phyloP scores from a whole-genome alignment of 2,888 invertebrate genomes.

The Stenurella melanura region DNA sequence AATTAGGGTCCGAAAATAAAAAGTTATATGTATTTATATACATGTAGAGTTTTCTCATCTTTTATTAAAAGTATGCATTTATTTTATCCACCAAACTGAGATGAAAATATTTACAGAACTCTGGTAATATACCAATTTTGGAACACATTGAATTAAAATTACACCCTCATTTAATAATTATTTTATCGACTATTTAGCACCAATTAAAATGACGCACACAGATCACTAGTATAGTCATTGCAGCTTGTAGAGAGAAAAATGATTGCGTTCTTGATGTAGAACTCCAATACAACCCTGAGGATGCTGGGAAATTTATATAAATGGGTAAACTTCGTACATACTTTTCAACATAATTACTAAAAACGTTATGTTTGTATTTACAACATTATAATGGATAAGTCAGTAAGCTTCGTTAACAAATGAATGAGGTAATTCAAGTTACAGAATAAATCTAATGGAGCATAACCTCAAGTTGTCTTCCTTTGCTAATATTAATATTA shows the following conservation, averaged over 20 bases:
- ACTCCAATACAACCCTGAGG: slow-evolving; percentile 63
- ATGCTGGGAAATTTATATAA: slow-evolving; percentile 49
- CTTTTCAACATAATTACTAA: slow-evolving; percentile 17
- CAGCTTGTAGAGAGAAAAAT: slow-evolving; percentile 68
- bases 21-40: slow-evolving; percentile 1
- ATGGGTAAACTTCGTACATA: slow-evolving; percentile 33
- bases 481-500: too few species aligned
- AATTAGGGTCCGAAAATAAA: background rate
- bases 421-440: too few species aligned
- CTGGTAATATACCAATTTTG: slow-evolving; percentile 44
- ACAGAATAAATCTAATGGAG: too few species aligned
- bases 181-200: slow-evolving; percentile 57
- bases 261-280: slow-evolving; percentile 68
- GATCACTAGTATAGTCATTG: slow-evolving; percentile 67
- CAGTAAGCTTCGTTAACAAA: too few species aligned
- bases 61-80: slow-evolving; percentile 29
- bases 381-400: background rate
- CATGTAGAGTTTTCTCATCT: too few species aligned
- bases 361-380: background rate
- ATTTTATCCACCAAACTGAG: slow-evolving; percentile 47
- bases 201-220: slow-evolving; percentile 62
- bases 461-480: too few species aligned
- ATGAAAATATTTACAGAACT: slow-evolving; percentile 55
- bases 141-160: slow-evolving; percentile 59
- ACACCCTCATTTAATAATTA: slow-evolving; percentile 52